A percentile compares a stretch with the other conserved stretches of the same genome.
Evolutionary conservation across 1,140 invertebrate genomes (phyloP).

Genomic region (Ctenoplectra terminalis): DNA sequence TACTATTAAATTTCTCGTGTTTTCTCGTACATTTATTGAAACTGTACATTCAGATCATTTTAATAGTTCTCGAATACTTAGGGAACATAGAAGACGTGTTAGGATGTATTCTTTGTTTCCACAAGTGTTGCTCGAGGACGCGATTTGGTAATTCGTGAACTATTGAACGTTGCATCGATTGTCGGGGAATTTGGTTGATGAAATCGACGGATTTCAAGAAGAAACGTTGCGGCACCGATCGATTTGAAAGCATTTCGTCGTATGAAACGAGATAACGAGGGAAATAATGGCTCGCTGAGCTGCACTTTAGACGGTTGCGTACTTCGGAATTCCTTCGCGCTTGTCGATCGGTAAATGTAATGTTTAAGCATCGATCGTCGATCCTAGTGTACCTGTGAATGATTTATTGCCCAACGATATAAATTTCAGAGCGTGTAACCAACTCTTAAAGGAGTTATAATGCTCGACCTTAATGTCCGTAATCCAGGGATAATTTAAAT

Average conservation of each 20-base stretch:
- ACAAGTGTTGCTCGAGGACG: no score
- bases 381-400: background rate
- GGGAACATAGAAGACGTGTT: background rate
- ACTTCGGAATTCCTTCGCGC: constrained; percentile 20
- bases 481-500: constrained; percentile 12
- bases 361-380: constrained; percentile 4
- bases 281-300: constrained; percentile 44
- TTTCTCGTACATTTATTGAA: no score
- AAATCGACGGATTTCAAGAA: background rate
- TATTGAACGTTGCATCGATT: background rate
- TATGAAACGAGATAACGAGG: constrained; percentile 52
- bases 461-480: background rate
- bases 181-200: background rate
- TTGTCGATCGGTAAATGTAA: constrained; percentile 18
- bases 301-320: constrained; percentile 30
- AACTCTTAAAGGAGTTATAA: background rate
- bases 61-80: no score
- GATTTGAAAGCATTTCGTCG: background rate
- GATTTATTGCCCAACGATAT: constrained; percentile 2
- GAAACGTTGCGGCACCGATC: background rate
- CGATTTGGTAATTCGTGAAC: background rate
- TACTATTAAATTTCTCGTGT: no score
- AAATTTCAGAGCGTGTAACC: constrained; percentile 7
- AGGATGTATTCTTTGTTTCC: background rate
- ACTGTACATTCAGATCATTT: no score